A percentile compares a stretch with the other conserved stretches of the same genome.
Conservation (phyloP, 37 sponge, comb jelly and placozoan species). For the Chondrilla cf. caribensis region DNA sequence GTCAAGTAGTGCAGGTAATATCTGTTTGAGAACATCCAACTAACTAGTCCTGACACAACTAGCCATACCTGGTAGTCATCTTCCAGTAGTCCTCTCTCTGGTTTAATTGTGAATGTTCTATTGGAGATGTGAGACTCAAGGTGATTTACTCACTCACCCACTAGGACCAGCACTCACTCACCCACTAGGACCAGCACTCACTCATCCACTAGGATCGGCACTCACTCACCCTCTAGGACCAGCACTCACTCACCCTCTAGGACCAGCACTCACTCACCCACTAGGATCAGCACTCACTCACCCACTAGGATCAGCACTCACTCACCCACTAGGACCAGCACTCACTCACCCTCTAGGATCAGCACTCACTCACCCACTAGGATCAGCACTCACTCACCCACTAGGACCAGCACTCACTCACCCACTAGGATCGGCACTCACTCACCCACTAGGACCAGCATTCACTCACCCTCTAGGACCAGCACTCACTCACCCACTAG, state of each 20-base stretch:
- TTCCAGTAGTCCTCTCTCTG: conserved; percentile 46
- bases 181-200: conserved; percentile 42
- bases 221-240: too few relatives aligned
- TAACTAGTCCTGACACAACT: too few relatives aligned
- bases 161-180: conserved; percentile 45
- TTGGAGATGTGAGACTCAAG: too few relatives aligned
- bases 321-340: conserved; percentile 59
- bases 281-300: conserved; percentile 25
- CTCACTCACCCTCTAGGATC: too few relatives aligned
- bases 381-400: too few relatives aligned
- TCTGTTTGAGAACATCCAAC: too few relatives aligned
- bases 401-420: conserved; percentile 25
- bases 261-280: too few relatives aligned
- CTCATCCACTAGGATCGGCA: conserved; percentile 60
- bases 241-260: conserved; percentile 33
- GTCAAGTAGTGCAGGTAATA: too few relatives aligned
- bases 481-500: conserved; percentile 33
- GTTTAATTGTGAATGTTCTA: conserved; percentile 61
- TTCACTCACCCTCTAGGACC: too few relatives aligned
- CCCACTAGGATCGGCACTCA: conserved; percentile 44
- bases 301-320: conserved; percentile 45
- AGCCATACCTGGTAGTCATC: conserved; percentile 21
- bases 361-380: conserved; percentile 33
- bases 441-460: conserved; percentile 59
- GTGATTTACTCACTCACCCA: conserved; percentile 42